Conservation (phyloP, 2,113 vertebrate species). For the Lagopus leucura region DNA sequence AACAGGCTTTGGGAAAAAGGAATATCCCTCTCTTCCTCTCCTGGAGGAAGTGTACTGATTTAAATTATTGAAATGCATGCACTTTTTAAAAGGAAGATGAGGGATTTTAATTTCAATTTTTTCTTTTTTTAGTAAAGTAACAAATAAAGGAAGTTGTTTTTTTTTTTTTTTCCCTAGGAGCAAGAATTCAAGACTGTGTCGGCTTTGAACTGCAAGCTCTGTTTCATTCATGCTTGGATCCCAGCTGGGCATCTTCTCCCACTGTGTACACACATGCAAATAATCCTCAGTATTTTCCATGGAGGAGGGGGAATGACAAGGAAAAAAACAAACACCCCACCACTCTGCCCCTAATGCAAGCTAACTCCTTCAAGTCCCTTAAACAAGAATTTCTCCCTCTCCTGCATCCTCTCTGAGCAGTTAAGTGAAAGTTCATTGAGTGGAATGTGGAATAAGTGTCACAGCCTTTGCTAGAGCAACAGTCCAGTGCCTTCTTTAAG, state of each 20-base stretch:
- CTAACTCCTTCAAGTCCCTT: background rate
- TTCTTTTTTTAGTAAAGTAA: background rate
- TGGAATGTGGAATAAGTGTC: background rate
- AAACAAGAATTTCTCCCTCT: background rate
- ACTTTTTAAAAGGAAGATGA: constrained; percentile 2
- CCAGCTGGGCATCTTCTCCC: background rate
- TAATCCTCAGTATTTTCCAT: constrained; percentile 18
- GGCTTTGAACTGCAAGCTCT: constrained; percentile 28
- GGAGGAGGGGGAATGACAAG: background rate
- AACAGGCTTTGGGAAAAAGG: constrained; percentile 11
- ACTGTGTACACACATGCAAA: constrained; percentile 30
- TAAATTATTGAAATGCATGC: background rate
- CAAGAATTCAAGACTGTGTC: background rate
- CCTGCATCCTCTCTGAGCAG: background rate
- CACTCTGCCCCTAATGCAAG: background rate
- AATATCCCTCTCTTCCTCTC: background rate
- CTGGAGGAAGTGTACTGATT: background rate
- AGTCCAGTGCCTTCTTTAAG: background rate
- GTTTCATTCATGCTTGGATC: constrained; percentile 43
- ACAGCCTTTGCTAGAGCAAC: background rate
- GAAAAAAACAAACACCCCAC: background rate
- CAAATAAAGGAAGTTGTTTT: background rate
- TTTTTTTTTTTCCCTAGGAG: background rate
- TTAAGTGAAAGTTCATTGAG: background rate
- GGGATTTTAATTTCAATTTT: background rate